Conservation (phyloP, 2,888 invertebrate genomes). For the Perithous albicinctus region DNA sequence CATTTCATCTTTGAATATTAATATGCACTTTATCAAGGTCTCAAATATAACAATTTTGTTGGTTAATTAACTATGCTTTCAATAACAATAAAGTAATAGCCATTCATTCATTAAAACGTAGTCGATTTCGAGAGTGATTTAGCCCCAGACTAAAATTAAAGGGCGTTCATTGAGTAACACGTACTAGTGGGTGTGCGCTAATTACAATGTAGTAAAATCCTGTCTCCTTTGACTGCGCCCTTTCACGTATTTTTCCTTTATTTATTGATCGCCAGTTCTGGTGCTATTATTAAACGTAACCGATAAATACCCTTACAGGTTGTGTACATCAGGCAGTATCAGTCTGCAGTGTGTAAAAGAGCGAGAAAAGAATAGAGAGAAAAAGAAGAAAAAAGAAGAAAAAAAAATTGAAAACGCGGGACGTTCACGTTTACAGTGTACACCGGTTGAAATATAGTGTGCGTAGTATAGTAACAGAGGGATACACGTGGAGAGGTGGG, state of each 20-base stretch:
- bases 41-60: no score
- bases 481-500: slow-evolving; percentile 77
- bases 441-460: slow-evolving; percentile 2
- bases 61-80: no score
- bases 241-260: slow-evolving; percentile 45
- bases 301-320: slow-evolving; percentile 61
- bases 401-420: slow-evolving; percentile 41
- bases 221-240: neutral
- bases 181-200: neutral
- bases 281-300: slow-evolving; percentile 68
- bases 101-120: neutral
- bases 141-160: neutral
- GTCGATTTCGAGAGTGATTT: neutral
- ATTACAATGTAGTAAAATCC: neutral
- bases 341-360: slow-evolving; percentile 27
- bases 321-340: slow-evolving; percentile 29
- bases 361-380: slow-evolving; percentile 19
- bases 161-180: slow-evolving; percentile 9
- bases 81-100: neutral
- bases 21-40: no score
- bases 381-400: slow-evolving; percentile 35
- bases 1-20: no score
- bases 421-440: slow-evolving; percentile 44
- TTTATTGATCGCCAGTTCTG: slow-evolving; percentile 67
- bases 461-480: slow-evolving; percentile 74